A percentile compares a stretch with the other conserved stretches of the same genome.
Evolutionary conservation across 1,140 invertebrate species (phyloP).

Genomic region (Archegozetes longisetosus): DNA sequence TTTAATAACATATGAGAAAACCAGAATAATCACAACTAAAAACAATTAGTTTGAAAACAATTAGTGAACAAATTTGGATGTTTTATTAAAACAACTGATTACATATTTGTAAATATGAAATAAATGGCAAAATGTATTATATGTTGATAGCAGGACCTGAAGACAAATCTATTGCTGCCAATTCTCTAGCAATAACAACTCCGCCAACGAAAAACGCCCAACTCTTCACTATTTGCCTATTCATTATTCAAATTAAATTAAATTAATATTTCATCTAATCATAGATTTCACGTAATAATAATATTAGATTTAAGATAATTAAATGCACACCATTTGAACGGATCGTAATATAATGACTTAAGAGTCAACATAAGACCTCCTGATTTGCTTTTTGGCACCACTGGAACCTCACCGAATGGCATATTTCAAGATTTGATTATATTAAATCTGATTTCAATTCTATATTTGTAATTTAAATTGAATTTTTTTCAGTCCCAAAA

Average conservation of each 20-base stretch:
- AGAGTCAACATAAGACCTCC: neutral
- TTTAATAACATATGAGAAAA: no score
- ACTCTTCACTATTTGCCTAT: slow-evolving; percentile 11
- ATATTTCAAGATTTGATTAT: neutral
- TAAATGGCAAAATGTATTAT: no score
- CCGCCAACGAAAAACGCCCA: slow-evolving; percentile 11
- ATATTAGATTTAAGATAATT: neutral
- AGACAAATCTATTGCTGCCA: slow-evolving; percentile 1
- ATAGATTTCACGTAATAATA: neutral
- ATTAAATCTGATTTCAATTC: no score
- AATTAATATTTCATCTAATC: neutral
- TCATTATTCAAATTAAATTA: neutral
- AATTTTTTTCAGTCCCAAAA: no score
- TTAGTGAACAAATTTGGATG: no score
- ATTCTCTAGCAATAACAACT: slow-evolving; percentile 5
- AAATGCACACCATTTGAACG: slow-evolving; percentile 5
- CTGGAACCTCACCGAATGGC: neutral
- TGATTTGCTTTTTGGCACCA: neutral
- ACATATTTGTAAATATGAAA: no score
- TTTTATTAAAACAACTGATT: no score
- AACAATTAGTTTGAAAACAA: no score
- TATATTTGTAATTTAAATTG: no score
- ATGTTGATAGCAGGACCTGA: neutral
- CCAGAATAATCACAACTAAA: no score
- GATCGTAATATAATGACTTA: slow-evolving; percentile 9